Evolutionary conservation across 92 coral and sea anemone species (phyloP), one percentile per base, ranked within the genome.

Genomic region (Siderastrea radians): DNA sequence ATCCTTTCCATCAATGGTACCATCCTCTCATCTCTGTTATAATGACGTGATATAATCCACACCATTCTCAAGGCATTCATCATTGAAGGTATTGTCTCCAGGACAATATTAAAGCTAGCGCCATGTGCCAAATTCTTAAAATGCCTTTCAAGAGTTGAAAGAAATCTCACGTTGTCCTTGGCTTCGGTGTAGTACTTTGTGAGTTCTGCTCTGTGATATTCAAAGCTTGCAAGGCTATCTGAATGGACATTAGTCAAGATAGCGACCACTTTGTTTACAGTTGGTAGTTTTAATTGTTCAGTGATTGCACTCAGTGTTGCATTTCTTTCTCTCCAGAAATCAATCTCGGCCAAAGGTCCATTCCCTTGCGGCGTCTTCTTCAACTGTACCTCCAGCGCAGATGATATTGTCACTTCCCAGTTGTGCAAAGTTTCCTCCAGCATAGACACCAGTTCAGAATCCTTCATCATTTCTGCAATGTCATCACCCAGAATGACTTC

Each of bases 11-110:
- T 98, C 81, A 98, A 78, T 1, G 99, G 99, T 6, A 98, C 99
- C 98, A 98, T 98, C 76, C 99, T 95, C 79, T 98, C 99, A 79
- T 98, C 99, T 72, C 99, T 94, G 87, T 98, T 98, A 80, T 98
- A 98, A 87, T 98, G 99, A 7, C 99, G 89, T 47, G 99, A 98
- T 57, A 98, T 98, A 45, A 98, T 96, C 99, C 99, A 98, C 62
- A 98, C 99, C 99, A 98, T 98, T 64, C 99, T 84, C 86, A 98
- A 78, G 5, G 99, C 99, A 83, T 98, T 98, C 99, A 98, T 98
- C 96, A 98, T 92, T 44, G 99, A 98, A 53, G 99, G 99, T 52
- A 98, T 95, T n/a, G 99, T 98, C 85, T 98, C 99, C 54, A 98
- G 88, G 12, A 98, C 98, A 53, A 98, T 95, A 69, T 98, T 98